Evolutionary conservation across 1,140 invertebrate species (phyloP), one percentile per base, ranked within the genome.

Genomic region (Hydropsyche tenuis): DNA sequence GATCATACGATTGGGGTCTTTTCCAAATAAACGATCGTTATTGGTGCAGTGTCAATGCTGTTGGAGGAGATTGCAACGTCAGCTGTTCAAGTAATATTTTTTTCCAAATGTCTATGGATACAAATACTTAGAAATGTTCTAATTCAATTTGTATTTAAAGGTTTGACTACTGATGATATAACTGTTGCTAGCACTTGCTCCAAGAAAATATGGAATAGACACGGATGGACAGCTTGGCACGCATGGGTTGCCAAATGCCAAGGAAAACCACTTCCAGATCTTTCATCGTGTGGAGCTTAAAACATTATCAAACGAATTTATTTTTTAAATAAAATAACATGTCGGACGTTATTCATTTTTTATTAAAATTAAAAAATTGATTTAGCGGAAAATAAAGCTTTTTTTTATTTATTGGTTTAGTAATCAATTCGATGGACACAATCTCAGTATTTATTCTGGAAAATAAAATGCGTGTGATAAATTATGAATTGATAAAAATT

Each of bases 21-120:
- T 88, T 88, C 81, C 88, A 88, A 81, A 86, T 88, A 73, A 88
- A 88, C 78, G 86, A 87, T 79, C 81, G 82, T 4, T 87, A 86
- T 73, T 88, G 86, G 87, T 88, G 87, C 80, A 82, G 78, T 63
- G 78, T 79, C 12, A 80, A 77, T 62, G 72, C 73, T 1, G 73
- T 78, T 25, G 81, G 80, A 12, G 79, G 79, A 68, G 79, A 74
- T 14, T 83, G 82, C 76, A 77, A 80, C 27, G 70, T 82, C 3
- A 73, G 48, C 4, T 82, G 81, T 43, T 53, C 78, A 51, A 75
- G 81, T 83, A 78, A 65, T 78, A 65, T 71, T 66, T 60, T 42
- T 43, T 16, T 16, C n/a, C n/a, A n/a, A n/a, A n/a, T n/a, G n/a
- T n/a, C n/a, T n/a, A n/a, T n/a, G n/a, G n/a, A n/a, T n/a, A n/a